Conservation (phyloP, 2,888 invertebrate species). For the Hymenopus coronatus region DNA sequence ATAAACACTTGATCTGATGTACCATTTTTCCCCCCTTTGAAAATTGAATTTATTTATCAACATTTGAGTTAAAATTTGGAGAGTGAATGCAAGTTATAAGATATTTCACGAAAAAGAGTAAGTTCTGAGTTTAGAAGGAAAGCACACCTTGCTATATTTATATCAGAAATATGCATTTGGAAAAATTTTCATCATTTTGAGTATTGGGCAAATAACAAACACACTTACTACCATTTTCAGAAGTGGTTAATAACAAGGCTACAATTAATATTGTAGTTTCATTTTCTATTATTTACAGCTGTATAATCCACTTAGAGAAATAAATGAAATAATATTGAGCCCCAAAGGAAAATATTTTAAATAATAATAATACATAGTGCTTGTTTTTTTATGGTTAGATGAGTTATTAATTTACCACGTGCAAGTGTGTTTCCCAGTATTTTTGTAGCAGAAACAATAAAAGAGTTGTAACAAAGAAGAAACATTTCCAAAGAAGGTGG, state of each 20-base stretch:
- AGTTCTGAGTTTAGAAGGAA: not conserved
- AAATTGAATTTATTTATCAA: not conserved
- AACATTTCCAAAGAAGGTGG: not conserved
- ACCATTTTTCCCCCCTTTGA: not conserved
- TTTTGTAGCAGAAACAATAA: not conserved
- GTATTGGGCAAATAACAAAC: not conserved
- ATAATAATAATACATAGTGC: not conserved
- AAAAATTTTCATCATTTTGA: not conserved
- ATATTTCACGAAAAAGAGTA: not conserved
- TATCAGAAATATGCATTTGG: not conserved
- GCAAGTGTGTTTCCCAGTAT: not conserved
- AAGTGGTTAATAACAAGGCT: not conserved
- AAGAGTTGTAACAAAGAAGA: not conserved
- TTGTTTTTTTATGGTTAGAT: not conserved
- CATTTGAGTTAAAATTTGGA: not conserved
- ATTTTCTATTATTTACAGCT: not conserved
- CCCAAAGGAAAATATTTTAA: not conserved
- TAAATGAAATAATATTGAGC: not conserved
- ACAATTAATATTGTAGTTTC: not conserved
- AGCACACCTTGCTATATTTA: not conserved
- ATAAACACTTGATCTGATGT: not conserved
- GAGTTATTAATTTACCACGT: not conserved
- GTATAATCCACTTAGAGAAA: not conserved
- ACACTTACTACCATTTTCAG: conserved; percentile 9
- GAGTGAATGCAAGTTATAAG: not conserved